phyloP scores from a whole-genome alignment of 2,113 vertebrate genomes.

The Indicator indicator region DNA sequence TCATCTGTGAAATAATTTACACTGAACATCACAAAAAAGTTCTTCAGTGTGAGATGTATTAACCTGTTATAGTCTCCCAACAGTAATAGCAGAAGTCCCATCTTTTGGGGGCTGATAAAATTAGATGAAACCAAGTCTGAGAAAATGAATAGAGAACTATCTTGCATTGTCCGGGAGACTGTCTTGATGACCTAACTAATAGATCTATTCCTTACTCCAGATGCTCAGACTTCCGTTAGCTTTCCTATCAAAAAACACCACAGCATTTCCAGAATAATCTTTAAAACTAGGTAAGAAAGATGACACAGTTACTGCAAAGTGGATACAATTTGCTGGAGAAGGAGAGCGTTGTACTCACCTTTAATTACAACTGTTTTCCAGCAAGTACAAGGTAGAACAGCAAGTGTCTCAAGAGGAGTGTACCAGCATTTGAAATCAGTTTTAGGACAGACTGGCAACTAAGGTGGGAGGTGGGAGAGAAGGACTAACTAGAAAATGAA shows the following conservation, averaged over 20 bases:
- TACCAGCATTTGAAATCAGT: background rate
- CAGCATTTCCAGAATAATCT: background rate
- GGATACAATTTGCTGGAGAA: background rate
- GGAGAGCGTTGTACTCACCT: background rate
- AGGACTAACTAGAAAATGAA: background rate
- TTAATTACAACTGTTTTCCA: background rate
- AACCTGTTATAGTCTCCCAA: background rate
- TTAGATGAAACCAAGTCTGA: background rate
- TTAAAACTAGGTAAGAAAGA: background rate
- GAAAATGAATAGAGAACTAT: background rate
- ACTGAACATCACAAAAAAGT: constrained; percentile 11
- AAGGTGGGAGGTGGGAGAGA: background rate
- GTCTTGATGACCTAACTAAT: background rate
- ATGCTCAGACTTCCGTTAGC: background rate
- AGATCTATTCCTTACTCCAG: background rate
- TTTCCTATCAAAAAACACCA: background rate
- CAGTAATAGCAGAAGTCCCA: background rate
- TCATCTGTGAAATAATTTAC: constrained; percentile 62
- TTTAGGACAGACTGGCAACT: background rate
- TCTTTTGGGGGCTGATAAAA: background rate
- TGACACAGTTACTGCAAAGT: background rate
- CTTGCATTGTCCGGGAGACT: background rate
- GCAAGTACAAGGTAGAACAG: background rate
- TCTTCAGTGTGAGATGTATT: background rate
- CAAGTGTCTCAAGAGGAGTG: background rate